A percentile compares a stretch with the other conserved stretches of the same genome.
Conservation (phyloP, 2,888 invertebrate genomes). For the Heliconius sara region DNA sequence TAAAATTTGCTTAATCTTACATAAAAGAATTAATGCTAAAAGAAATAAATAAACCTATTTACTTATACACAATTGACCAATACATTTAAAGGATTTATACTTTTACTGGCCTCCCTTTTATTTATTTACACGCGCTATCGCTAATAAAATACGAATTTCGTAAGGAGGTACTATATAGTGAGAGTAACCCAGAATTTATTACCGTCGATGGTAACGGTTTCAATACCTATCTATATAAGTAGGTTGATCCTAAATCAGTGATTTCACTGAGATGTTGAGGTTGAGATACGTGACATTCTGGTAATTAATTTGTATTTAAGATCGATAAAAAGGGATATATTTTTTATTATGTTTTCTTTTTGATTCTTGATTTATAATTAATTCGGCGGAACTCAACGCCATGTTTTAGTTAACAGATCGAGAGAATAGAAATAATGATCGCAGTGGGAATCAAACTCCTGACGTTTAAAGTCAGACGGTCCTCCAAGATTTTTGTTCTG, state of each 20-base stretch:
- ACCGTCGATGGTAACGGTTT: constrained; percentile 1
- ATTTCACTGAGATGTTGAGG: constrained; percentile 6
- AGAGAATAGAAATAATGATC: neutral
- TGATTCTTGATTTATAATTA: too few relatives aligned
- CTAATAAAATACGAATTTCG: constrained; percentile 11
- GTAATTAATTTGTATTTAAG: constrained; percentile 20
- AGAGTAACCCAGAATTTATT: constrained; percentile 16
- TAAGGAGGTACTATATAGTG: constrained; percentile 8
- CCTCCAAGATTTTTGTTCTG: neutral
- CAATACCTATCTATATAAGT: neutral
- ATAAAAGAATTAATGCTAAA: neutral
- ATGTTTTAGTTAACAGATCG: neutral
- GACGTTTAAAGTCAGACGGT: neutral
- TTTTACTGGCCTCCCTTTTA: neutral
- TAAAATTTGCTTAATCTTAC: neutral
- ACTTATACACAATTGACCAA: neutral
- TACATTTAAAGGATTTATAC: neutral
- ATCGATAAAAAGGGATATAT: too few relatives aligned
- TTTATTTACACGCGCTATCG: constrained; percentile 2
- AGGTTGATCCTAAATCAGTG: constrained; percentile 15
- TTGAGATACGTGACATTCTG: constrained; percentile 1
- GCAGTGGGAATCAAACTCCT: neutral
- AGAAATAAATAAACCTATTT: neutral
- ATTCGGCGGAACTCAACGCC: neutral
- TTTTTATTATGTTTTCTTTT: too few relatives aligned